Evolutionary conservation across 2,113 vertebrate species (phyloP).

Genomic region (Petroica traversi): DNA sequence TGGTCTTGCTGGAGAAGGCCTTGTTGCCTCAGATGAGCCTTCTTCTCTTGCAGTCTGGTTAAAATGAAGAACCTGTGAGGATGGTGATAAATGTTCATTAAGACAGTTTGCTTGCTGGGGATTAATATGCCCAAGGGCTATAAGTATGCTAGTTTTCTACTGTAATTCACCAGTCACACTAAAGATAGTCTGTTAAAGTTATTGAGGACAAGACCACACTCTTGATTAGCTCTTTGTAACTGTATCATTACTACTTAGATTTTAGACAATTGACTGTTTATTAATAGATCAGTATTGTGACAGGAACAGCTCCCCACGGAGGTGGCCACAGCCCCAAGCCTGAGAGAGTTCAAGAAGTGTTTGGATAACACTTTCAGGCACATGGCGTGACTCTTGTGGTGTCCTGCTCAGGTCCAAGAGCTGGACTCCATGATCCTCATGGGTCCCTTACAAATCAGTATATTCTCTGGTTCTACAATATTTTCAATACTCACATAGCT

Average conservation of each 20-base stretch:
- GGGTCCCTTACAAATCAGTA: not conserved
- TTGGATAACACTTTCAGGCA: not conserved
- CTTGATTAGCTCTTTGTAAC: not conserved
- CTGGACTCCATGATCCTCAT: not conserved
- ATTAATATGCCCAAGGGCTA: not conserved
- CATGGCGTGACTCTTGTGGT: not conserved
- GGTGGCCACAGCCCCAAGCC: not conserved
- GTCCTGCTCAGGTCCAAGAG: not conserved
- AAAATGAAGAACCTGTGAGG: constrained; percentile 55
- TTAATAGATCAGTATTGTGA: not conserved
- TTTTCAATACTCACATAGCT: not conserved
- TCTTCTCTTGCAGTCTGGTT: not conserved
- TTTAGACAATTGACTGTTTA: not conserved
- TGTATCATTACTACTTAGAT: not conserved
- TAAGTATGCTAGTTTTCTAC: not conserved
- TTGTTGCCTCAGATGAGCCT: not conserved
- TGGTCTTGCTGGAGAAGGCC: not conserved
- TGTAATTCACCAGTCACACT: not conserved
- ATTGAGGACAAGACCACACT: not conserved
- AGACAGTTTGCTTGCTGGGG: not conserved
- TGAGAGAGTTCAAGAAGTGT: not conserved
- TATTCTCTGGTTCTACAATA: not conserved
- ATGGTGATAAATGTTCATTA: not conserved
- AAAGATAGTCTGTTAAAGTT: not conserved
- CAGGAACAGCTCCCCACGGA: not conserved